A percentile compares a stretch with the other conserved stretches of the same genome.
Conservation (phyloP, 2,113 vertebrate genomes). For the Rhegmatorhina hoffmannsi region DNA sequence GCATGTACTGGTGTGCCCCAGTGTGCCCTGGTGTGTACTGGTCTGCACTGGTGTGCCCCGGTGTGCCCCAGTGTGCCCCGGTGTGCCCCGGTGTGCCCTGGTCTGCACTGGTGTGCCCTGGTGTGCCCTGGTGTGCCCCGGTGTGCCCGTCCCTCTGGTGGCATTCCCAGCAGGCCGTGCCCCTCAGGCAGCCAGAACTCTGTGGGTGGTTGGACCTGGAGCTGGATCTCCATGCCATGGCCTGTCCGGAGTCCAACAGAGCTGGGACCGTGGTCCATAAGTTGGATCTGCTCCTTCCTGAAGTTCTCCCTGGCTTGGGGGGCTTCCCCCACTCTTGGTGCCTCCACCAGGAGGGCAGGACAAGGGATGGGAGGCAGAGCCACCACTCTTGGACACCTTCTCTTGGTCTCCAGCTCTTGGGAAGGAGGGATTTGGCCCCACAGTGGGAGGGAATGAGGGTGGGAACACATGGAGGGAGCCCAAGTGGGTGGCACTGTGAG, state of each 20-base stretch:
- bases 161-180: background rate
- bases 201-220: too few species aligned
- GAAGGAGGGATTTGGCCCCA: background rate
- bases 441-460: background rate
- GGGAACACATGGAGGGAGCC: background rate
- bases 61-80: too few species aligned
- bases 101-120: too few species aligned
- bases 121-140: background rate
- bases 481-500: background rate
- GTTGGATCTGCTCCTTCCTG: background rate
- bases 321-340: background rate
- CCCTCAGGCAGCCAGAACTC: background rate
- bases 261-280: background rate
- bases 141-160: fast-evolving
- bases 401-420: background rate
- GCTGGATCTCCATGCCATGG: too few species aligned
- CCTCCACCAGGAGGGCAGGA: background rate
- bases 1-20: too few species aligned
- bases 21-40: too few species aligned
- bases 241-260: background rate
- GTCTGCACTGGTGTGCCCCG: too few species aligned
- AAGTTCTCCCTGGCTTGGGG: background rate
- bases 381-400: background rate
- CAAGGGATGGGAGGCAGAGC: background rate
- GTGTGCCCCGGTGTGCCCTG: too few species aligned